Evolutionary conservation across 2,113 vertebrate genomes (phyloP), one percentile per base, ranked within the genome.

Genomic region (Irena cyanogastra): DNA sequence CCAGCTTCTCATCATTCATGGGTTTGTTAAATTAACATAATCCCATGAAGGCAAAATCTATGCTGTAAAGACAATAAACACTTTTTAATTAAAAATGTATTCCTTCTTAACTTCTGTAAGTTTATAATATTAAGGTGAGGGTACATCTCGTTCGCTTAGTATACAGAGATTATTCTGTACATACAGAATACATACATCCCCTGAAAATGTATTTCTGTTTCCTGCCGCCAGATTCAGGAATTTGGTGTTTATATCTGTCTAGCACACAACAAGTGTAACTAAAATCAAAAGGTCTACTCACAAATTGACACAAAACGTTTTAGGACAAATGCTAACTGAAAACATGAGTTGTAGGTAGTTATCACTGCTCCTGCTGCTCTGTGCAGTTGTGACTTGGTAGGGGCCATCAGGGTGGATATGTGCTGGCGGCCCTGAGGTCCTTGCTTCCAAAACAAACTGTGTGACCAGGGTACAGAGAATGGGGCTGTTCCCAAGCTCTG

Each of bases 361-460:
- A 14, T 56, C 42, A 44, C 49, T 37, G 16, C 14, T 31, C 5
- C 26, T 82, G 24, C 47, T 87, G 64, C 53, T 80, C 57, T 59
- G 39, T 76, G 53, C 54, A 50, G 49, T 5, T 76, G 13, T 61
- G n/a, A 21, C 37, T 59, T 4, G 6, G 31, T 49, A 31, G 47
- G 0, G 9, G 44, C 60, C 17, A 1, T 44, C 52, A 27, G 28
- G 16, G 44, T 60, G 59, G 31, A 7, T 39, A 20, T 0, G 0
- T n/a, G 33, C 50, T 49, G 39, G 23, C 80, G 81, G 52, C 18
- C 37, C 26, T 53, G 16, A 24, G 31, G 17, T 88, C 52, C 28
- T 66, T 1, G 0, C 50, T 79, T 85, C 66, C 39, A 19, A 39
- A 83, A 31, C 11, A 2, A 75, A 8, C 2, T 42, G 17, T 28